Percentiles rank a stretch among this genome's conserved stretches.
Conservation (phyloP, 2,113 vertebrate genomes). For the Lathamus discolor region DNA sequence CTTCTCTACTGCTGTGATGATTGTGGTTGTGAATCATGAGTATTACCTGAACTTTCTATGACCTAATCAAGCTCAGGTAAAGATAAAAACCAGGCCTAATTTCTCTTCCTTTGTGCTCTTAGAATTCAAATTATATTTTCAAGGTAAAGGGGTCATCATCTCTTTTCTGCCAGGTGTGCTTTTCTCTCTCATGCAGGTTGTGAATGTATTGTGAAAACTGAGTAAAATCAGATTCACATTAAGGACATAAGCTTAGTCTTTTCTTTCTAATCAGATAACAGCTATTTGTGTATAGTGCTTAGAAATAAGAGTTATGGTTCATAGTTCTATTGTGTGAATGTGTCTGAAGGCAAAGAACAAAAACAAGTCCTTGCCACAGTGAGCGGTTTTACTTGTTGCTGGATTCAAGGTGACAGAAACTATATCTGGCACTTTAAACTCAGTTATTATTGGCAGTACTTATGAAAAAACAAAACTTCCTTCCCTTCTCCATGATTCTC, state of each 20-base stretch:
- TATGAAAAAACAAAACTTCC: not conserved
- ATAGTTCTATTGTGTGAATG: not conserved
- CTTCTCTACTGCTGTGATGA: slow-evolving; percentile 55
- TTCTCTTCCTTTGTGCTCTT: slow-evolving; percentile 39
- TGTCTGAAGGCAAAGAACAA: slow-evolving; percentile 11
- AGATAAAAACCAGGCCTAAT: slow-evolving; percentile 53
- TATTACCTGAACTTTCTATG: slow-evolving; percentile 56
- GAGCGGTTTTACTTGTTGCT: not conserved
- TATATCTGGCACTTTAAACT: not conserved
- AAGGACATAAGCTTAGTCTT: not conserved
- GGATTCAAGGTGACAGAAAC: slow-evolving; percentile 30
- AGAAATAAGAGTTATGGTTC: not conserved
- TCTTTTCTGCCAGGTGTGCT: not conserved
- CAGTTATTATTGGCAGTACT: not conserved
- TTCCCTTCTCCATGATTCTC: not conserved
- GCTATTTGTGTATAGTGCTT: not conserved
- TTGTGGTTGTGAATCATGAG: slow-evolving; percentile 28
- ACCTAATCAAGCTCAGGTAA: slow-evolving; percentile 62
- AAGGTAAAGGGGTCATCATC: slow-evolving; percentile 23
- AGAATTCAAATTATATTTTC: slow-evolving; percentile 48
- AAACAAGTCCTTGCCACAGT: not conserved
- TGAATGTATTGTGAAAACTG: slow-evolving; percentile 26
- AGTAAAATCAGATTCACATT: not conserved
- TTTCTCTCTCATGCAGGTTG: not conserved
- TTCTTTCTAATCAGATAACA: slow-evolving; percentile 27